Evolutionary conservation across 2,797 vertebrate genomes (phyloP).

Genomic region (Helostoma temminkii): DNA sequence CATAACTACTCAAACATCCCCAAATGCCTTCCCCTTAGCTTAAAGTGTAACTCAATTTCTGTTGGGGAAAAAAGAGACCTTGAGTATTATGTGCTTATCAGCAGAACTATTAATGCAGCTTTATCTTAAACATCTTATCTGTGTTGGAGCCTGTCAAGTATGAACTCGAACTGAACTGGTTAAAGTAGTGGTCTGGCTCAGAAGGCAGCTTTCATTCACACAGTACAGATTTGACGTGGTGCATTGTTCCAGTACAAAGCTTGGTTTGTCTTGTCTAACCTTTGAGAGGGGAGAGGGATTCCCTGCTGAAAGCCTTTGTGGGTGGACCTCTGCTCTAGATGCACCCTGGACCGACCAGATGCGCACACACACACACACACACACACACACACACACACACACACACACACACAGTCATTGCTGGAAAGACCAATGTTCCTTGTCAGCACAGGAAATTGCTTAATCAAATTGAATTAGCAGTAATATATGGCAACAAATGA

Average conservation of each 20-base stretch:
- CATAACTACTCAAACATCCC: slow-evolving; percentile 51
- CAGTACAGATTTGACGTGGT: slow-evolving; percentile 32
- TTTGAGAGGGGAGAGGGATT: slow-evolving; percentile 41
- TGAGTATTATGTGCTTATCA: too few relatives aligned
- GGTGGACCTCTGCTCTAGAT: slow-evolving; percentile 73
- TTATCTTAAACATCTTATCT: neutral
- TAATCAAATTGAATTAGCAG: slow-evolving; percentile 69
- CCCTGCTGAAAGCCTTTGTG: slow-evolving; percentile 62
- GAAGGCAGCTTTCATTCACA: slow-evolving; percentile 52
- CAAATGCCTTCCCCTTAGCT: slow-evolving; percentile 47
- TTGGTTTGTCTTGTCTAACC: slow-evolving; percentile 54
- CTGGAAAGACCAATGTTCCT: slow-evolving; percentile 60
- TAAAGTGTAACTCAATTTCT: slow-evolving; percentile 16
- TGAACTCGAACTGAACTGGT: neutral
- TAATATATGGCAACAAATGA: slow-evolving; percentile 56
- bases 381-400: slow-evolving; percentile 12
- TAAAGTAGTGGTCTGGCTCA: slow-evolving; percentile 4
- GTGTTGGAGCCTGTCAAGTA: neutral
- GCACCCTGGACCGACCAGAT: slow-evolving; percentile 71
- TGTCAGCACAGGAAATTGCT: slow-evolving; percentile 74
- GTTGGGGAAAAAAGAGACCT: slow-evolving; percentile 52
- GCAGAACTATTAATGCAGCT: neutral
- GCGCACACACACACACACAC: slow-evolving; percentile 18
- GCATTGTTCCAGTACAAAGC: slow-evolving; percentile 70
- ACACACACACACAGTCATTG: slow-evolving; percentile 31